Evolutionary conservation across 2,113 vertebrate species (phyloP), one percentile per base, ranked within the genome.

Genomic region (Actinemys pallida): DNA sequence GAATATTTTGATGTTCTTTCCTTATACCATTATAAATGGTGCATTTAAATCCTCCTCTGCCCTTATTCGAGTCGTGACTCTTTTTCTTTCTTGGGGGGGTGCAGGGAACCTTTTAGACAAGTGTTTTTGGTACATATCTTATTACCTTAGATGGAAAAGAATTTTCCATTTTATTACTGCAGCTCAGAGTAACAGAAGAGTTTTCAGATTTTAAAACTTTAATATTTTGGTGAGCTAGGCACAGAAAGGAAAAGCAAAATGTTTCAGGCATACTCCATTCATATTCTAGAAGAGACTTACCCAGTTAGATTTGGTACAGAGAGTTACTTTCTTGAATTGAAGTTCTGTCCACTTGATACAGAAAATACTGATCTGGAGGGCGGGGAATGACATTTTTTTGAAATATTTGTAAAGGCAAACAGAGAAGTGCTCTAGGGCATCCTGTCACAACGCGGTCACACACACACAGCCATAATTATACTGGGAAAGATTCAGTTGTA

Each of bases 341-440:
- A 62, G 59, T 62, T 62, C 29, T 62, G 59, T 29, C 59, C 59
- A 31, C 29, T 62, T 62, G 29, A 29, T 16, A 31, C 6, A 6
- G 29, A 62, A 62, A 62, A 62, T 62, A 62, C 27, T 62, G 29
- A 94, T 96, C 94, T 97, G 94, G 83, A 90, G 95, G 83, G 89
- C 94, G 96, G 93, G 95, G 96, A 97, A 97, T 96, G 2, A 93
- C 94, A 89, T 76, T 88, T 57, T 62, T 62, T 69, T 53, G 81
- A 24, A 56, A 87, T 89, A 5, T 88, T 94, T 96, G 92, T 94
- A 93, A 90, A 89, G 89, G 86, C 72, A 86, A 52, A 89, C 54
- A 22, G 76, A 22, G 76, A 86, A 2, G 2, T 81, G 94, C 82
- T 69, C 76, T 80, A 27, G 5, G 90, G 54, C 59, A 91, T 8